Evolutionary conservation across 2,113 vertebrate genomes (phyloP), one percentile per base, ranked within the genome.

Genomic region (Coturnix japonica): DNA sequence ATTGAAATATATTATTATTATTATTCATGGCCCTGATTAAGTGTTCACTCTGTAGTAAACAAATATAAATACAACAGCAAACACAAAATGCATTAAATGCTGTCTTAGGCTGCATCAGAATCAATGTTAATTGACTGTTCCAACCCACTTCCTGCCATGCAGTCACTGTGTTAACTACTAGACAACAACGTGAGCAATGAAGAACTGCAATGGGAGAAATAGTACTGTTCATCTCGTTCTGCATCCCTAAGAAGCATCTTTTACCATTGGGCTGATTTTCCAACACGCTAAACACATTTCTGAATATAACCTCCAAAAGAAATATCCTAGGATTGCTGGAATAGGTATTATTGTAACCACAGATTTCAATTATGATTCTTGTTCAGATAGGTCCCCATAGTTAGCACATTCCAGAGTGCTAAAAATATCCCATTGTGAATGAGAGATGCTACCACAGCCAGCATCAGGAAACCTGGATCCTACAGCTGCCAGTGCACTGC

Each of bases 401-500:
- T 1, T 64, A 57, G 2, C 25, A 26, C 10, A 23, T 13, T n/a
- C 17, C 51, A 14, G 22, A 37, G n/a, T 87, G 70, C 46, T 46
- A 37, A 70, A 81, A 61, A 12, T 1, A 1, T 47, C n/a, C 25
- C 11, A 11, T 43, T 53, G 37, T 1, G 2, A 73, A 75, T 71
- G 25, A 41, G 19, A 41, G 13, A 53, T 4, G 1, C 46, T 75
- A 17, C 18, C 28, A 81, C 31, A 22, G 15, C 13, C 33, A 69
- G 5, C 39, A 67, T 3, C 6, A 18, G 8, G 25, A 73, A 25
- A 57, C 66, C 75, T 46, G 47, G 20, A 31, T 79, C 26, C 59
- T 4, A 3, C 31, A 35, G 20, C 21, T n/a, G n/a, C 31, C 0
- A 0, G 15, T 46, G 28, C 1, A 2, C 37, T 60, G 21, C 8